Conservation (phyloP, 2,888 invertebrate genomes). For the Dioctria rufipes region DNA sequence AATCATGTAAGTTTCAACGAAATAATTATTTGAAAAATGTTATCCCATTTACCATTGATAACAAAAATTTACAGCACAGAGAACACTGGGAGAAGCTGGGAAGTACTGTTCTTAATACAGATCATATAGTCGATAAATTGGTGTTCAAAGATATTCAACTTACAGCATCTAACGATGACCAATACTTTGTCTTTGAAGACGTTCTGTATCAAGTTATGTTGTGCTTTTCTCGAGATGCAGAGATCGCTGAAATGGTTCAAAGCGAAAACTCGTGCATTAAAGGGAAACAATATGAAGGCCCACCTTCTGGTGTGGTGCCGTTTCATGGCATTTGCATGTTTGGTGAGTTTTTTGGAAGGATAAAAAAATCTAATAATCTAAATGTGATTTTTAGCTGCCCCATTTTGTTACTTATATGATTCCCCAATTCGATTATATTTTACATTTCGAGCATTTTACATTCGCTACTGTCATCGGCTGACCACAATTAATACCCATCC, state of each 20-base stretch:
- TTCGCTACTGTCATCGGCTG: slow-evolving; percentile 91
- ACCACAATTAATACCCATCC: slow-evolving; percentile 94
- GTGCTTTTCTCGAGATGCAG: slow-evolving; percentile 92
- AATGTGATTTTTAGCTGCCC: slow-evolving; percentile 79
- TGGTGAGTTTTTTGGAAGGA: slow-evolving; percentile 74
- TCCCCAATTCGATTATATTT: slow-evolving; percentile 90
- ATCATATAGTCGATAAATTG: slow-evolving; percentile 93
- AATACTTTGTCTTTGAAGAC: slow-evolving; percentile 98
- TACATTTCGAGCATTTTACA: slow-evolving; percentile 92
- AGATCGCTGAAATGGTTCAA: slow-evolving; percentile 82
- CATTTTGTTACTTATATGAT: slow-evolving; percentile 94
- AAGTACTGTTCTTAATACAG: slow-evolving; percentile 86
- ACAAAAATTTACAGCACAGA: slow-evolving; percentile 75
- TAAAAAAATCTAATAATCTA: neutral
- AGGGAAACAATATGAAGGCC: slow-evolving; percentile 72
- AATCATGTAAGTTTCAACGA: slow-evolving; percentile 73
- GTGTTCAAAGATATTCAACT: slow-evolving; percentile 96
- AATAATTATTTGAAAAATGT: slow-evolving; percentile 10
- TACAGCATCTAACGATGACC: slow-evolving; percentile 97
- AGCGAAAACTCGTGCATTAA: slow-evolving; percentile 70
- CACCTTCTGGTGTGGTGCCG: slow-evolving; percentile 95
- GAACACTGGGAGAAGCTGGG: slow-evolving; percentile 87
- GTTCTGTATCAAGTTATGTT: slow-evolving; percentile 93
- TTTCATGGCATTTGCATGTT: slow-evolving; percentile 99
- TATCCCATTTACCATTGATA: slow-evolving; percentile 28